Base-by-base conservation (phyloP, 2,888 invertebrate species). In the Ectemnius continuus region DNA sequence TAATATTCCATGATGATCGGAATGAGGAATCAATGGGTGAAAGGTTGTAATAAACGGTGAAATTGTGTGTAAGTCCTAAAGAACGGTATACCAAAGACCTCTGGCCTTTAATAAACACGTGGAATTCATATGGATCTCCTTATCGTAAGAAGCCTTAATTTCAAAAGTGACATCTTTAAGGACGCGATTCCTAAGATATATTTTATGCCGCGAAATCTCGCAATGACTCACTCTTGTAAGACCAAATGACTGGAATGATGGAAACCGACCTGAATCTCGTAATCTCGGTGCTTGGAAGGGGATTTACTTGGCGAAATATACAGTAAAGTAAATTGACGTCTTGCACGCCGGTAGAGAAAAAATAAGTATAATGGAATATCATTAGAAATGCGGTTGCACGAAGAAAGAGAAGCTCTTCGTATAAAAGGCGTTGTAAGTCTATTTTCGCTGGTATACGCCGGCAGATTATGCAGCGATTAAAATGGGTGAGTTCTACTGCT, bases 381-480 rank as follows among this genome's bases (percentile, higher is more conserved):
- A 79, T 80, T 79, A 84, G 74, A 70, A 52, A 45, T 81, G 84
- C 79, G 84, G 82, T 84, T 86, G 80, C 61, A 56, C 56, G 66
- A 67, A 63, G 68, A 60, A 62, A 67, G 48, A 59, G 67, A 8
- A 69, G 74, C 67, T 62, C 71, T 70, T 75, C 61, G 75, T 86
- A 86, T 86, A 86, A 85, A 85, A 84, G 84, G 65, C 65, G 61
- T 60, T 60, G 80, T 47, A 59, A 77, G 56, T 71, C 76, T 67
- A 63, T 72, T 62, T 65, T 61, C 48, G 66, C 67, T 70, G 79
- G 72, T 79, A 84, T 75, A 82, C 70, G 73, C 70, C 68, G 79
- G 73, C 67, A 73, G 80, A 87, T 85, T 84, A 88, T 88, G 88
- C 84, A 70, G 84, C 74, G 78, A 84, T 83, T 85, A 81, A 82